A percentile compares a stretch with the other conserved stretches of the same genome.
These are phyloP conservation scores for Gambelia wislizenii DNA, from an alignment of 2,797 vertebrate species.

Conservation along the genomic window DNA sequence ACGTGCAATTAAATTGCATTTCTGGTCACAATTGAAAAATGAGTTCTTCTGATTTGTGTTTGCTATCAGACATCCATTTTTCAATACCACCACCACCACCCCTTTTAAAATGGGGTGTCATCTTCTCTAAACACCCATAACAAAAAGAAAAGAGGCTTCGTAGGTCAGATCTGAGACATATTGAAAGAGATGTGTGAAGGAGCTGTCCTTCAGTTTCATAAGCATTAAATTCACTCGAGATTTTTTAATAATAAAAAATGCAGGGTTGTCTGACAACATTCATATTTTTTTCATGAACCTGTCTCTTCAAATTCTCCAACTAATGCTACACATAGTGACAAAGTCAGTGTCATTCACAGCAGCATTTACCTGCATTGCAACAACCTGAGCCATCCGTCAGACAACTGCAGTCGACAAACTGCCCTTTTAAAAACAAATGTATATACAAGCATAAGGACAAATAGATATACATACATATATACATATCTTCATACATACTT, in stretches of 20 bases:
- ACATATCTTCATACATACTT: neutral
- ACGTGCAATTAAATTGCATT: slow-evolving; percentile 28
- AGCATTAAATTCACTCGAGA: slow-evolving; percentile 73
- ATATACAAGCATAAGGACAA: slow-evolving; percentile 47
- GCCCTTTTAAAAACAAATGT: slow-evolving; percentile 56
- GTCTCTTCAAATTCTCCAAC: slow-evolving; percentile 72
- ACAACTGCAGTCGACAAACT: slow-evolving; percentile 73
- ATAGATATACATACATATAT: neutral
- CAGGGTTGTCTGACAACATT: slow-evolving; percentile 75
- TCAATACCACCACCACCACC: slow-evolving; percentile 23
- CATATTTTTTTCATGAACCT: slow-evolving; percentile 78
- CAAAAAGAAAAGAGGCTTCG: slow-evolving; percentile 57
- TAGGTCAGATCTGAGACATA: slow-evolving; percentile 69
- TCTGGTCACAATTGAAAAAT: slow-evolving; percentile 32
- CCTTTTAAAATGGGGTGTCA: slow-evolving; percentile 45
- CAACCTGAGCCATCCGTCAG: slow-evolving; percentile 67
- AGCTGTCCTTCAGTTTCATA: slow-evolving; percentile 70
- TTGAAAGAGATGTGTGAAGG: slow-evolving; percentile 68
- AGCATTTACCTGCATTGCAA: slow-evolving; percentile 67
- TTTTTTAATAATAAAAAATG: slow-evolving; percentile 78
- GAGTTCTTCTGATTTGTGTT: slow-evolving; percentile 23
- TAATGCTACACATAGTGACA: slow-evolving; percentile 69
- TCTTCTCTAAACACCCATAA: slow-evolving; percentile 54
- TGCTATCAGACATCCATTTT: slow-evolving; percentile 42
- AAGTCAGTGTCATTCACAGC: slow-evolving; percentile 67